Evolutionary conservation across 2,797 vertebrate genomes (phyloP).

Genomic region (Scomberomorus guttatus): DNA sequence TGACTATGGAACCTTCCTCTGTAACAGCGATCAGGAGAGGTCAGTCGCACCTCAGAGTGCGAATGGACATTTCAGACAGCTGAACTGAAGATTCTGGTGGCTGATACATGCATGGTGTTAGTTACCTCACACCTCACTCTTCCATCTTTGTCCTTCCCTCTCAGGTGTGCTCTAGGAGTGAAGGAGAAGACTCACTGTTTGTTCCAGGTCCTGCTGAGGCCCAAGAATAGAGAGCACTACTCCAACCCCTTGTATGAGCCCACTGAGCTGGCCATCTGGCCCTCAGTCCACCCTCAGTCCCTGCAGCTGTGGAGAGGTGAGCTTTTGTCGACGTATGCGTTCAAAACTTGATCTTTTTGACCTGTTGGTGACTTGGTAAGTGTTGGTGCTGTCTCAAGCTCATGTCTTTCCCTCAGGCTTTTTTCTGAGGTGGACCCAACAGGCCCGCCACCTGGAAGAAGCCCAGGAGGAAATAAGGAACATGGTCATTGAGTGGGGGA

Average conservation of each 20-base stretch:
- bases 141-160: background rate
- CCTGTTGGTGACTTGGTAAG: background rate
- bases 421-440: slow-evolving; percentile 89
- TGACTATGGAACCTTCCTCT: slow-evolving; percentile 91
- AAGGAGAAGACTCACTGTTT: slow-evolving; percentile 89
- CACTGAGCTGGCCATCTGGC: slow-evolving; percentile 90
- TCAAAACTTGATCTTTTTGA: background rate
- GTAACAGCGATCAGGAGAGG: slow-evolving; percentile 91
- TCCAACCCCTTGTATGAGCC: slow-evolving; percentile 87
- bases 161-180: slow-evolving; percentile 85
- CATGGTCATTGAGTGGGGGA: slow-evolving; percentile 79
- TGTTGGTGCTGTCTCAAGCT: background rate
- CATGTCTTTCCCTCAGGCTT: slow-evolving; percentile 79
- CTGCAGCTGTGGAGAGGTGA: slow-evolving; percentile 91
- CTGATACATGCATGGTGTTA: background rate
- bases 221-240: slow-evolving; percentile 73
- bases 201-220: slow-evolving; percentile 85
- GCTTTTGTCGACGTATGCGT: background rate
- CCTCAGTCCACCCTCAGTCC: slow-evolving; percentile 92
- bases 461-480: slow-evolving; percentile 83
- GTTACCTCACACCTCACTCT: background rate
- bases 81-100: too few species aligned
- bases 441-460: slow-evolving; percentile 83
- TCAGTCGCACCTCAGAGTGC: slow-evolving; percentile 37
- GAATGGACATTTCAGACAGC: background rate